These are phyloP conservation scores for Sebastes matsubarae DNA, from an alignment of 2,797 vertebrate genomes.

Conservation along the genomic window DNA sequence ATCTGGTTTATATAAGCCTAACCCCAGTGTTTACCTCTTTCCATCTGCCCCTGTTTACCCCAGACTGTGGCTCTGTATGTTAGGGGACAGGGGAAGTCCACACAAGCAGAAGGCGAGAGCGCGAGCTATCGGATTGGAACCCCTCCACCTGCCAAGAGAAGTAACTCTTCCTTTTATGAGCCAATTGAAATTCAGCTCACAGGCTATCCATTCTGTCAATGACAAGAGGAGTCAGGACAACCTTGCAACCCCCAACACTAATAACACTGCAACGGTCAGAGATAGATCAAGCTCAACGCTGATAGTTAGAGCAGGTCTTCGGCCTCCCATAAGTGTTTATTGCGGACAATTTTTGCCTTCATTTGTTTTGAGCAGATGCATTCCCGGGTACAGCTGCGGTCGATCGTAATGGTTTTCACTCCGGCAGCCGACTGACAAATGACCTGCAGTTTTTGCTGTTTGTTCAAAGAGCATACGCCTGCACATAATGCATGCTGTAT, in stretches of 20 bases:
- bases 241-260: constrained; percentile 78
- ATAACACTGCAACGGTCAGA: constrained; percentile 77
- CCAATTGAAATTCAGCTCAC: constrained; percentile 80
- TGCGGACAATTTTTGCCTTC: constrained; percentile 71
- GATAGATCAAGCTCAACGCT: constrained; percentile 75
- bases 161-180: constrained; percentile 80
- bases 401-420: constrained; percentile 69
- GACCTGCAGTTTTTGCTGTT: constrained; percentile 48
- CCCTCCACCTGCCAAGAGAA: constrained; percentile 76
- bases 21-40: constrained; percentile 54
- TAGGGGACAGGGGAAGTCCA: constrained; percentile 60
- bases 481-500: constrained; percentile 29
- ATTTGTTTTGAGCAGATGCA: constrained; percentile 76
- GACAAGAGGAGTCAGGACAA: constrained; percentile 77
- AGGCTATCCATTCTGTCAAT: constrained; percentile 74
- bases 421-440: constrained; percentile 61
- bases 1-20: constrained; percentile 30
- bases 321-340: constrained; percentile 73
- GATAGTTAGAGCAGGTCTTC: constrained; percentile 66
- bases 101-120: constrained; percentile 67
- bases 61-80: constrained; percentile 65
- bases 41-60: constrained; percentile 76
- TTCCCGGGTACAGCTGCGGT: constrained; percentile 64
- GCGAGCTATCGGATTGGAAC: constrained; percentile 68
- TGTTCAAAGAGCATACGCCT: constrained; percentile 47